Base-by-base conservation (phyloP, 2,888 invertebrate genomes). In the Lasioglossum calceatum region DNA sequence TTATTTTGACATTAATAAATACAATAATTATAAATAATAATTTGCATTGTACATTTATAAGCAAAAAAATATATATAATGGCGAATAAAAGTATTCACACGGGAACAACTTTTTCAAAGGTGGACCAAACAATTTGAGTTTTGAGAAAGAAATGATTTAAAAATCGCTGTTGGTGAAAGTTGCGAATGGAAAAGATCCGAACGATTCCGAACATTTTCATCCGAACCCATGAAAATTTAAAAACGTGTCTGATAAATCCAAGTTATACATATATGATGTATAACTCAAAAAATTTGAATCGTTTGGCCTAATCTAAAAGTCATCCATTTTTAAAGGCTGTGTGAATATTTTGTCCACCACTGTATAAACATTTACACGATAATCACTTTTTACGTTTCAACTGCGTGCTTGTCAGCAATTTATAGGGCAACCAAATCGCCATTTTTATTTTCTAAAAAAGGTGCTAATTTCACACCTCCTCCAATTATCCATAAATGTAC, bases 391-490 rank as follows among this genome's bases (percentile, higher is more conserved):
- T 42, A 71, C 39, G 14, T n/a, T 71, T 42, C 42, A 42, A 42
- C 42, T 71, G 32, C 50, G 3, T 54, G 39, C 16, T 44, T 77
- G 83, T 84, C 72, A 76, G 71, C 64, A 81, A 50, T 58, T 79
- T 70, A 61, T 79, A 71, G 67, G 42, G 79, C 74, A 85, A 79
- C 71, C 32, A 16, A 23, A 61, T 16, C 79, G 85, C 85, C 85
- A 85, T 85, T 79, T 84, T 39, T 74, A 42, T 84, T 84, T 75
- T 27, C 39, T 42, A 50, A n/a, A n/a, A n/a, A n/a, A 47, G 16
- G 32, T 23, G 58, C 39, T 70, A 36, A 23, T 36, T 75, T 79
- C 32, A 14, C 61, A 47, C n/a, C 64, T 71, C 16, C 16, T 32
- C 70, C 39, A 70, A 70, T 39, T 70, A 36, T 12, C 23, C 70